Base-by-base conservation (phyloP, 2,797 vertebrate genomes). In the Morus bassanus region DNA sequence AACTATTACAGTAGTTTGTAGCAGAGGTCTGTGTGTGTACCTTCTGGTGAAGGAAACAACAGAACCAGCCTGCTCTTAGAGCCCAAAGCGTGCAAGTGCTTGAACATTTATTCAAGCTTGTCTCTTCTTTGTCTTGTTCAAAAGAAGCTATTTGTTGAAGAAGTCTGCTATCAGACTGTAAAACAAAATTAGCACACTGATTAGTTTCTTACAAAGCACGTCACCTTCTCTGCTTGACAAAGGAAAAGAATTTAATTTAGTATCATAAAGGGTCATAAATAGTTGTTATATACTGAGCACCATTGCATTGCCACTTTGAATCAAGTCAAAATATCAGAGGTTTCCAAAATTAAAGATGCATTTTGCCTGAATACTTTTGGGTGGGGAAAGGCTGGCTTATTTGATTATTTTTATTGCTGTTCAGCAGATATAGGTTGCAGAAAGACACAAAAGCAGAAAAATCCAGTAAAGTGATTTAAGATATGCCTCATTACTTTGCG, bases 361-460 rank as follows among this genome's bases (percentile, higher is more conserved):
- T 83, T 91, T 93, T 95, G 16, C 57, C 53, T 30, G 65, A 61
- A 54, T 67, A 41, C n/a, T 65, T 92, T 81, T 56, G 35, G n/a
- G 22, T 72, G 88, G 43, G 68, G 13, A 68, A 91, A 76, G 35
- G 11, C 54, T 92, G 53, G 18, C 65, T 92, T 75, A 64, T 85
- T 79, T 91, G 51, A 53, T 75, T 78, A 50, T 93, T 96, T 94
- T 78, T 95, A 43, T 92, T 93, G 46, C 89, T 76, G 25, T 86
- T 96, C 51, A 91, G 94, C 79, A 90, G 56, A 80, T 81, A 91
- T 0, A 51, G 46, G 41, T 77, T 88, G 75, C 60, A 95, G 92
- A 95, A 94, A 92, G 87, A 92, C 76, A 85, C 53, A 88, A 94
- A 94, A 69, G 87, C 79, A 88, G 69, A 95, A 91, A 81, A 95